Evolutionary conservation across 2,797 vertebrate species (phyloP), one percentile per base, ranked within the genome.

Genomic region (Salarias fasciatus): DNA sequence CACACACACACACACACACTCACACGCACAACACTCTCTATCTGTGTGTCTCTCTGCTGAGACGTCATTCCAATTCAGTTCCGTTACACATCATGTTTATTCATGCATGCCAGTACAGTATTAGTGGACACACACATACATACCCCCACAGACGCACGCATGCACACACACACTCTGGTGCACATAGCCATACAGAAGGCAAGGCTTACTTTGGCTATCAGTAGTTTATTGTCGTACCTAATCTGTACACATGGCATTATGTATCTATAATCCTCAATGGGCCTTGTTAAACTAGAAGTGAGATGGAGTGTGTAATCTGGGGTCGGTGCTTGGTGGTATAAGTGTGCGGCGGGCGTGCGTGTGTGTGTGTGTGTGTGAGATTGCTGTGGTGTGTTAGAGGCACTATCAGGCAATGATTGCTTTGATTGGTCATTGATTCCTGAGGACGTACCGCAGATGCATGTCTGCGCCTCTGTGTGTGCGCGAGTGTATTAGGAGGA

Each of bases 171-270:
- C 15, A 75, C 70, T 53, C 41, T 53, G 8, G 53, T 51, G 52
- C 69, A 76, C 72, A 77, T 42, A 70, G 62, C 51, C 63, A 77
- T 49, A 67, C 64, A 75, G 86, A 78, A 85, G 78, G 75, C 86
- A 71, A 54, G 59, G 86, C 80, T 82, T 88, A 90, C 87, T 89
- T 86, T 84, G 80, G 79, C 87, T 89, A 90, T 91, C 90, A 89
- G 86, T 78, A 82, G 85, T 89, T 91, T 90, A 90, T 91, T 92
- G 93, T 92, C 90, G 89, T 80, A 88, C 86, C 88, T 92, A 92
- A 93, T 93, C 92, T 91, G 89, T 87, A 80, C 88, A 91, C 86
- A 82, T 84, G 77, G 79, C 81, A 89, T 86, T 89, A 85, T 87
- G 85, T 79, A 85, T 86, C 84, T 78, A 75, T 84, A 86, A 89